Evolutionary conservation across 2,888 invertebrate species (phyloP), one percentile per base, ranked within the genome.

Genomic region (Mesorhabditis spiculigera): DNA sequence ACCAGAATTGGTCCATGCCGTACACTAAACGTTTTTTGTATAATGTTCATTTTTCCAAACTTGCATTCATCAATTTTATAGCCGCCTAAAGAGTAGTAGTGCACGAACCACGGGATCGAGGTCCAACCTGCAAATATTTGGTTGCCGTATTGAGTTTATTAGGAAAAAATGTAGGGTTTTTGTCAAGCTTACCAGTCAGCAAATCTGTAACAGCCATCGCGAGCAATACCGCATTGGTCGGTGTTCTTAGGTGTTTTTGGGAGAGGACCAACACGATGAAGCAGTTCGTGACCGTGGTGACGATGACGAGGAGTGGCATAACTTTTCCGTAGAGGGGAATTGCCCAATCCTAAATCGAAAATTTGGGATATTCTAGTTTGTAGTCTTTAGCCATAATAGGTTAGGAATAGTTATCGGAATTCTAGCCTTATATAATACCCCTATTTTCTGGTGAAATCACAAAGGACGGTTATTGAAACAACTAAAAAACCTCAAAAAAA

Each of bases 131-230:
- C 65, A 75, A 64, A 58, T 6, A 63, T 16, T 63, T n/a, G 6
- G 5, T 50, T 50, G 28, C 28, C 28, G 28, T 28, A n/a, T 63
- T 63, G 63, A 8, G 28, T 10, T 13, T 10, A 16, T 63, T 16
- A 63, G 63, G 28, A 63, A 10, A 28, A 62, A 16, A 58, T 16
- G 4, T 4, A 64, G 13, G 16, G 13, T 10, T 62, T 28, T 64
- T 45, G 5, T 66, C 43, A 58, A 45, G 4, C 58, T 62, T 16
- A 75, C 80, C 83, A 6, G 82, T 84, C 6, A 83, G 65, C 58
- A 82, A 70, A 71, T 83, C 83, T 1, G 78, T 73, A 6, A 83
- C 66, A 5, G 83, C 83, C 80, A 84, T 84, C 4, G 82, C 69
- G 4, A 83, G 64, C 1, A 83, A 73, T 5, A 83, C 75, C 45